phyloP scores from a whole-genome alignment of 2,113 vertebrate species.

The Trogon melanurus region DNA sequence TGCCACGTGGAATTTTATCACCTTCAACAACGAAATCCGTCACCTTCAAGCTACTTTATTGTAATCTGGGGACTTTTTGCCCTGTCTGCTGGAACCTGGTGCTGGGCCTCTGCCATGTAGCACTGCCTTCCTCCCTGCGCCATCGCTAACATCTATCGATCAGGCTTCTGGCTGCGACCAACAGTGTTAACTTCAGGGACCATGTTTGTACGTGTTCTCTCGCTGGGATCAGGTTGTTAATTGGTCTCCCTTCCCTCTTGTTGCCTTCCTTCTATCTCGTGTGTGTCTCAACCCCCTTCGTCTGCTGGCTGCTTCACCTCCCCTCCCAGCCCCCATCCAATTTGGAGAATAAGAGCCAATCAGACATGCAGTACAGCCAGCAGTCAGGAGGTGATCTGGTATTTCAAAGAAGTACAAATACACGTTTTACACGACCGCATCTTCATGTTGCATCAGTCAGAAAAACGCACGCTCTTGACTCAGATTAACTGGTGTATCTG shows the following conservation, averaged over 20 bases:
- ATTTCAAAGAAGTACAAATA: background rate
- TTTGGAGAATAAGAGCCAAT: background rate
- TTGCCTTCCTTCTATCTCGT: background rate
- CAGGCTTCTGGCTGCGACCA: background rate
- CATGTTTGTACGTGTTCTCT: background rate
- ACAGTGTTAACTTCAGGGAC: background rate
- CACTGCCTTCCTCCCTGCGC: rapidly evolving
- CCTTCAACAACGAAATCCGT: slow-evolving; percentile 69
- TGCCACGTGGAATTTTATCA: slow-evolving; percentile 46
- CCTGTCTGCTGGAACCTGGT: background rate
- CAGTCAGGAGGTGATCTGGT: background rate
- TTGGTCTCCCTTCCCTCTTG: background rate
- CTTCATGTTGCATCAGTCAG: background rate
- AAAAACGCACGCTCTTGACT: background rate
- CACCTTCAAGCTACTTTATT: slow-evolving; percentile 67
- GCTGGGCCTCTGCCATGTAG: background rate
- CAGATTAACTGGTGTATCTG: background rate
- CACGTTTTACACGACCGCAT: rapidly evolving
- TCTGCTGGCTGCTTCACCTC: background rate
- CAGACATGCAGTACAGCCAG: background rate
- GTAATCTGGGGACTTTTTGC: slow-evolving; percentile 22
- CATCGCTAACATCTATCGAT: background rate
- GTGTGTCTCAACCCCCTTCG: background rate
- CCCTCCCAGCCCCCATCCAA: background rate
- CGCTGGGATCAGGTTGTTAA: background rate